Evolutionary conservation across 2,888 invertebrate species (phyloP), one percentile per base, ranked within the genome.

Genomic region (Papilio gigon): DNA sequence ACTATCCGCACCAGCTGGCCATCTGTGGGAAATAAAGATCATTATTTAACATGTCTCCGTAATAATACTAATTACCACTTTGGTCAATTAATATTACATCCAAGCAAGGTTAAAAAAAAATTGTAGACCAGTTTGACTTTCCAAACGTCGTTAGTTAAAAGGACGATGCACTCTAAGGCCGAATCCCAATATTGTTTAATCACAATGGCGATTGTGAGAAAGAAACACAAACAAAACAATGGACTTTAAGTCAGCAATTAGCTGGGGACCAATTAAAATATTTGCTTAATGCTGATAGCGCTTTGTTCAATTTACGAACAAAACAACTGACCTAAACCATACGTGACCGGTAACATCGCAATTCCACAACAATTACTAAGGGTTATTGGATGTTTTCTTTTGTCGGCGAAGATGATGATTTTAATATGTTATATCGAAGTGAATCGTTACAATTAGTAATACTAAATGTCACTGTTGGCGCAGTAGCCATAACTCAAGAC

Each of bases 171-270:
- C 84, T 80, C 79, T 84, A 85, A 87, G 90, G 91, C 89, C 90
- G 86, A 79, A 85, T 91, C 91, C 86, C 91, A 92, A 91, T 88
- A 90, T 90, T 90, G 90, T 90, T 79, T 83, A 73, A 80, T 81
- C 76, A 92, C 91, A 92, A 92, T 90, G 82, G 89, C 88, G 85
- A 90, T 91, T 91, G 91, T 90, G 87, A 84, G 88, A 90, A 87
- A 84, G 88, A 87, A 85, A 85, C 83, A 78, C 81, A 81, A 78
- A 71, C 76, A 71, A 79, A 82, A 91, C 90, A 91, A 91, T 91
- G 81, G 87, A 75, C 81, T 76, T 56, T 79, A 75, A 82, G 81
- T 84, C 83, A 80, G 86, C 88, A 90, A 91, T 92, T 91, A 91
- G 85, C 81, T 27, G 53, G 81, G 81, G 77, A 79, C 83, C 82